phyloP scores from a whole-genome alignment of 2,797 vertebrate species.

The Scyliorhinus canicula region DNA sequence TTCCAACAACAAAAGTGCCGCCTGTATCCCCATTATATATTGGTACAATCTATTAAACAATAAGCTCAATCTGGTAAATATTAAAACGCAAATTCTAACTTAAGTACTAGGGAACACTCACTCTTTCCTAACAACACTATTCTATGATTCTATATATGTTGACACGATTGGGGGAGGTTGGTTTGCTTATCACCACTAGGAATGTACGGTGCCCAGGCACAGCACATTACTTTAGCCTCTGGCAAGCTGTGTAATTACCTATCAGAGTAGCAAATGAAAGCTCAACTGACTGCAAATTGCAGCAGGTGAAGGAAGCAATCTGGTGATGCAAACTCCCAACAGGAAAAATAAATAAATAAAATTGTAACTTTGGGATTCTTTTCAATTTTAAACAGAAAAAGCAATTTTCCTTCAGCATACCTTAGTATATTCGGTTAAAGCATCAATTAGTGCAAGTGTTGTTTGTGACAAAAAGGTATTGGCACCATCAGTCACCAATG shows the following conservation, averaged over 20 bases:
- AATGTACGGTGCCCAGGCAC: background rate
- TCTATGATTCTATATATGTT: background rate
- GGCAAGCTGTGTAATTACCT: background rate
- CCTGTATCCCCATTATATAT: no score
- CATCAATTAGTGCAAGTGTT: slow-evolving; percentile 78
- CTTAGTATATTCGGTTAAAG: slow-evolving; percentile 80
- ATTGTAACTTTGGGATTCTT: background rate
- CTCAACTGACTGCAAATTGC: background rate
- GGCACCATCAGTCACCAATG: slow-evolving; percentile 82
- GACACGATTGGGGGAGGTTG: no score
- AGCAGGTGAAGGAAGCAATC: background rate
- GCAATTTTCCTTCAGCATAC: slow-evolving; percentile 52
- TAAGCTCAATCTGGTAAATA: no score
- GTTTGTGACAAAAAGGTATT: slow-evolving; percentile 85
- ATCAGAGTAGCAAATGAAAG: background rate
- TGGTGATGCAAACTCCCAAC: background rate
- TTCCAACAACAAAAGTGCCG: no score
- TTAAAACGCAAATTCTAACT: no score
- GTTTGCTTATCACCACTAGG: background rate
- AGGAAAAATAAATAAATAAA: background rate
- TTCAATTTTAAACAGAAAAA: background rate
- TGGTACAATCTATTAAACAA: no score
- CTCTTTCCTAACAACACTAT: no score
- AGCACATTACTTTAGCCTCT: background rate
- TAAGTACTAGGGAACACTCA: no score